Evolutionary conservation across 1,140 invertebrate genomes (phyloP), one percentile per base, ranked within the genome.

Genomic region (Amyelois transitella): DNA sequence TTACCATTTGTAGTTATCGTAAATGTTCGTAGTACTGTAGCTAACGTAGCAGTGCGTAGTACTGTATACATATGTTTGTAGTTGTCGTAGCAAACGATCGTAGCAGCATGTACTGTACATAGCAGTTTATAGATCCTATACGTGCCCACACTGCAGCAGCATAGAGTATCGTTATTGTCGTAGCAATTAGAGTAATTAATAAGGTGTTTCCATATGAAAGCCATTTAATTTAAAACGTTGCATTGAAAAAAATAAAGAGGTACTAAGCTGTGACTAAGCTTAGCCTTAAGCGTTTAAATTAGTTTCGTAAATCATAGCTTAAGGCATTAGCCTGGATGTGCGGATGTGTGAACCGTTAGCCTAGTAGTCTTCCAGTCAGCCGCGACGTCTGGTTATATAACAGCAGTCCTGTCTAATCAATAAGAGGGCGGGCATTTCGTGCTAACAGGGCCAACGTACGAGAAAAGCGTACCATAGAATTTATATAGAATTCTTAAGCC

Each of bases 401-500:
- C 77, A 77, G 68, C 69, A 66, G 75, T 78, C 71, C 77, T 77
- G 75, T 74, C 72, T 75, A 78, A 86, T 86, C 80, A 77, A 86
- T 86, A 85, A 70, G 55, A 51, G 69, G 66, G 62, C 69, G 60
- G 69, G 64, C 65, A 76, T 69, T 72, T 73, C 66, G 69, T 72
- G 69, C 66, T 69, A 73, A 67, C 68, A 71, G 68, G 68, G 28
- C 4, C 12, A 32, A 32, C 1, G 10, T 10, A 6, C 10, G 10
- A 32, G 28, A 32, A 32, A 8, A 6, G 7, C 2, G 10, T 32
- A 6, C 12, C 28, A 32, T 38, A n/a, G n/a, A n/a, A n/a, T n/a
- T n/a, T n/a, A n/a, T n/a, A n/a, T n/a, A n/a, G n/a, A n/a, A n/a
- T n/a, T n/a, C n/a, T n/a, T n/a, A n/a, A n/a, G n/a, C n/a, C n/a